phyloP scores from a whole-genome alignment of 1,140 invertebrate genomes.

The Popillia japonica region DNA sequence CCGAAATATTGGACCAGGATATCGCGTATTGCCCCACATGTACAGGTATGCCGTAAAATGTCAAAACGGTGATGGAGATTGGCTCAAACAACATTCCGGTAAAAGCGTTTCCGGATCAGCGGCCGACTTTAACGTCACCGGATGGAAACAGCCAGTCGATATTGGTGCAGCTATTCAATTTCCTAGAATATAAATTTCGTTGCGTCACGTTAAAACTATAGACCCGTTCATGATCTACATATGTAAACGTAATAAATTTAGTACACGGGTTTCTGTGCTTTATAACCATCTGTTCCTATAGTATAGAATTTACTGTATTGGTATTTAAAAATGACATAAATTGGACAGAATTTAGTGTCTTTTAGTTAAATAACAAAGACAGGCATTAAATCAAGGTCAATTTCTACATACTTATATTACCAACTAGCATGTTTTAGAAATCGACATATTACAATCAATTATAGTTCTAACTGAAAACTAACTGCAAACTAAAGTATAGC shows the following conservation, averaged over 20 bases:
- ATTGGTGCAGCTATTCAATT: constrained; percentile 50
- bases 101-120: constrained; percentile 55
- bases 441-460: no score
- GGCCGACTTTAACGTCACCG: constrained; percentile 47
- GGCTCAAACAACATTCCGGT: constrained; percentile 51
- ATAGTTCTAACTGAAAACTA: no score
- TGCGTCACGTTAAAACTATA: constrained; percentile 39
- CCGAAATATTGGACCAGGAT: neutral
- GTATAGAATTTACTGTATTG: constrained; percentile 8
- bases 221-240: constrained; percentile 43
- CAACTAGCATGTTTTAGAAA: no score
- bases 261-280: constrained; percentile 30
- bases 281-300: constrained; percentile 15
- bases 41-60: constrained; percentile 45
- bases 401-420: neutral
- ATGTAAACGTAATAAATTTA: constrained; percentile 46
- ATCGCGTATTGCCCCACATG: neutral
- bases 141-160: constrained; percentile 47
- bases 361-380: neutral
- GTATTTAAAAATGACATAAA: neutral
- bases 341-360: neutral
- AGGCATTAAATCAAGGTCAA: neutral
- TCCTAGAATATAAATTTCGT: constrained; percentile 51
- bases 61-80: constrained; percentile 51
- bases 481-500: no score